phyloP scores from a whole-genome alignment of 1,140 invertebrate species.

The Sarcophaga bullata region DNA sequence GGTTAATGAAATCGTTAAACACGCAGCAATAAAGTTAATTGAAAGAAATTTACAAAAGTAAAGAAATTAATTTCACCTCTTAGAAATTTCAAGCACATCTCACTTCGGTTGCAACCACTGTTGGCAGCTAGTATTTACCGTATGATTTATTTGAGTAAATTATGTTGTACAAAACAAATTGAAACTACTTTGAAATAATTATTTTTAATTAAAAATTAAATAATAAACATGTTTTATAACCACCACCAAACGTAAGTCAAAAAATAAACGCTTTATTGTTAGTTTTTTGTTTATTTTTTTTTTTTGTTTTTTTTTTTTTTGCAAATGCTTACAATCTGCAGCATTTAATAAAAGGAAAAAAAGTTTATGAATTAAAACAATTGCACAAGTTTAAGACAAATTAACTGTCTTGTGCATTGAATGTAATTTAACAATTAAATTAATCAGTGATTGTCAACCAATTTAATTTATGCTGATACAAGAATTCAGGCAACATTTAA shows the following conservation, averaged over 20 bases:
- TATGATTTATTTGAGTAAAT: constrained; percentile 10
- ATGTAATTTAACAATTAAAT: no score
- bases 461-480: no score
- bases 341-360: no score
- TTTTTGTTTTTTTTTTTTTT: no score
- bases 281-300: no score
- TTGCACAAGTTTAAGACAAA: no score
- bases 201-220: constrained; percentile 12
- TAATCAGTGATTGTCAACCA: no score
- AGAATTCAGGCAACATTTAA: no score
- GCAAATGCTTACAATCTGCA: no score
- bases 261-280: neutral
- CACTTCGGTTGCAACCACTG: neutral
- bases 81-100: neutral
- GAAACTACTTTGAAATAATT: neutral
- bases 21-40: neutral
- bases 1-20: neutral
- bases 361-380: no score
- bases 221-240: neutral
- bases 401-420: no score
- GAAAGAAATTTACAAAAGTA: neutral
- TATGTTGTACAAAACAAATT: neutral
- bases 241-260: neutral
- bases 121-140: neutral
- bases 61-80: no score